These are phyloP conservation scores for Alcis repandata DNA, from an alignment of 2,888 invertebrate genomes.

Conservation along the genomic window DNA sequence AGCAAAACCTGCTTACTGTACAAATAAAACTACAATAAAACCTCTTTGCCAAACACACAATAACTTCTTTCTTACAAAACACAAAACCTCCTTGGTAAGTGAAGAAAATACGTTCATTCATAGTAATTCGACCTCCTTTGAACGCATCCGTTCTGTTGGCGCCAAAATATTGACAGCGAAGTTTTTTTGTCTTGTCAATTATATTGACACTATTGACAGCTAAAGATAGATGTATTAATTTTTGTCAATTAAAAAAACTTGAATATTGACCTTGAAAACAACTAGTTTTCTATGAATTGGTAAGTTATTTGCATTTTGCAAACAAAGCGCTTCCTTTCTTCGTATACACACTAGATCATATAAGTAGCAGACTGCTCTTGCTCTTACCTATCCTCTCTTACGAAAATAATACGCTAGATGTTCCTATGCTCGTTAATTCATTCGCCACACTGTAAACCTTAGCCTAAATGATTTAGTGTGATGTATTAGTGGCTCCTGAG, in stretches of 20 bases:
- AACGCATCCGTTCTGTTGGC: constrained; percentile 35
- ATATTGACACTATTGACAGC: neutral
- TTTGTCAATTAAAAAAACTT: too few species aligned
- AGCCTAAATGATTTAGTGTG: too few species aligned
- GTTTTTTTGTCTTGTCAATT: neutral
- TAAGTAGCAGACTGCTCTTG: too few species aligned
- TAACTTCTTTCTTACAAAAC: constrained; percentile 21
- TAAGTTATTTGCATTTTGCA: neutral
- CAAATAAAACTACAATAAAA: constrained; percentile 30
- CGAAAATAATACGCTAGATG: too few species aligned
- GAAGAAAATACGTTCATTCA: constrained; percentile 25
- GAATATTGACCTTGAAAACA: too few species aligned
- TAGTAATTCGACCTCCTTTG: constrained; percentile 31
- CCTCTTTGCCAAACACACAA: constrained; percentile 30
- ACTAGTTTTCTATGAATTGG: too few species aligned
- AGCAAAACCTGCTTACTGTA: constrained; percentile 7
- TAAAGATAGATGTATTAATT: too few species aligned
- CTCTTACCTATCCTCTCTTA: too few species aligned
- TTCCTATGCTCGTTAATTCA: too few species aligned
- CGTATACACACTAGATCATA: too few species aligned
- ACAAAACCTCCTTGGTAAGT: constrained; percentile 25
- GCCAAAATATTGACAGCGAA: constrained; percentile 27
- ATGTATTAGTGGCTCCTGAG: too few species aligned
- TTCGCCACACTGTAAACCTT: too few species aligned
- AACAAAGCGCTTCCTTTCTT: neutral